Conservation (phyloP, 2,113 vertebrate species). For the Parotia lawesii region DNA sequence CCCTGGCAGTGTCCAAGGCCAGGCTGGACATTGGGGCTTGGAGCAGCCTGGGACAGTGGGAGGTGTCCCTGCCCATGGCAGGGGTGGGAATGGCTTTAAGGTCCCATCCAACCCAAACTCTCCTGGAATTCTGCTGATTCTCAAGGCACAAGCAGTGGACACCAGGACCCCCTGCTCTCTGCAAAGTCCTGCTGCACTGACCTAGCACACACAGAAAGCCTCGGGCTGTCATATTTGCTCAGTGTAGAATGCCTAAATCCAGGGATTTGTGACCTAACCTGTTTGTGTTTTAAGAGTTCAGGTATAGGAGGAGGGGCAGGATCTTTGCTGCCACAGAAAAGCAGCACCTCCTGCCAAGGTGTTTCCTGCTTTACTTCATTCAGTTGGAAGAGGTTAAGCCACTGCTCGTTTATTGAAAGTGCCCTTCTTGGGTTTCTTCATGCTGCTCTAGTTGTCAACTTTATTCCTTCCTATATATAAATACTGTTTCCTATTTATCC, state of each 20-base stretch:
- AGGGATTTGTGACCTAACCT: not conserved
- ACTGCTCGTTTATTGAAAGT: not conserved
- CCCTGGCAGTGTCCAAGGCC: not conserved
- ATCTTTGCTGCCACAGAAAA: not conserved
- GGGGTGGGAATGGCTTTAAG: not conserved
- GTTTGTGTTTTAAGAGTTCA: not conserved
- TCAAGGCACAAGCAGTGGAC: not conserved
- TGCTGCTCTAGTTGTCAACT: not conserved
- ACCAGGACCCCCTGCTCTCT: not conserved
- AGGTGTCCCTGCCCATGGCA: not conserved
- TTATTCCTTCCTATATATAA: not conserved
- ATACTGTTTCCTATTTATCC: conserved; percentile 9
- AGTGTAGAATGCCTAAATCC: not conserved
- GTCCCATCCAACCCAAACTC: not conserved
- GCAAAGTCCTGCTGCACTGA: not conserved
- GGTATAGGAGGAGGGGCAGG: not conserved
- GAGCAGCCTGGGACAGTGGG: accelerated
- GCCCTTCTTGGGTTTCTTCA: not conserved
- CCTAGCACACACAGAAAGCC: not conserved
- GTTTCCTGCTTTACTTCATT: not conserved
- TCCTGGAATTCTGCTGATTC: not conserved
- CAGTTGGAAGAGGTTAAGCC: not conserved
- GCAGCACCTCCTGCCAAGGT: not conserved
- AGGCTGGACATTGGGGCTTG: not conserved
- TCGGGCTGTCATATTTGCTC: not conserved